A percentile compares a stretch with the other conserved stretches of the same genome.
phyloP scores from a whole-genome alignment of 1,140 invertebrate species.

The Drosophila tropicalis region DNA sequence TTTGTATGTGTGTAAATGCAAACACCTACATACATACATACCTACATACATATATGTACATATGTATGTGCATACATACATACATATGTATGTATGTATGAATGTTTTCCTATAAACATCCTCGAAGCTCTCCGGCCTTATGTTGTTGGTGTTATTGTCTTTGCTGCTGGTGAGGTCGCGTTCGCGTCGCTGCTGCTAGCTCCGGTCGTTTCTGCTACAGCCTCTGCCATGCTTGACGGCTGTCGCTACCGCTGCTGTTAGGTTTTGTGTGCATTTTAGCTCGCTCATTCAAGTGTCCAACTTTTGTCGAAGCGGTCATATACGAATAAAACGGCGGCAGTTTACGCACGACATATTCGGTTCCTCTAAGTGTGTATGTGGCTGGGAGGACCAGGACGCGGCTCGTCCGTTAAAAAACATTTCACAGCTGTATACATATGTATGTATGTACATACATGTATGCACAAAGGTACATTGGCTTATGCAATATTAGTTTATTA shows the following conservation, averaged over 20 bases:
- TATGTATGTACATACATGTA: not conserved
- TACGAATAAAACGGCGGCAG: constrained; percentile 68
- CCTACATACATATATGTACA: too few relatives aligned
- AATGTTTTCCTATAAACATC: constrained; percentile 68
- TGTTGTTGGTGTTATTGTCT: constrained; percentile 56
- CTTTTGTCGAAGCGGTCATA: constrained; percentile 82
- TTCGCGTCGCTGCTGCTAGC: constrained; percentile 50
- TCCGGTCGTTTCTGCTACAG: constrained; percentile 29
- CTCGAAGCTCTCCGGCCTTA: constrained; percentile 60
- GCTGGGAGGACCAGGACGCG: constrained; percentile 17
- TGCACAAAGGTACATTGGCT: not conserved
- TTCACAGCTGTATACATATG: constrained; percentile 17
- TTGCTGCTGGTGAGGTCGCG: constrained; percentile 36
- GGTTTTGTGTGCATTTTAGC: constrained; percentile 73
- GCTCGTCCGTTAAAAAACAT: constrained; percentile 35
- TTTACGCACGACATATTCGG: constrained; percentile 38
- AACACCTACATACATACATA: too few relatives aligned
- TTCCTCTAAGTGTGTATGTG: constrained; percentile 30
- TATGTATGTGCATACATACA: constrained; percentile 14
- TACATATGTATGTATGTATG: constrained; percentile 3
- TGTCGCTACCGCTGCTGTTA: constrained; percentile 53
- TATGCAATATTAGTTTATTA: not conserved
- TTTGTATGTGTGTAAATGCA: too few relatives aligned
- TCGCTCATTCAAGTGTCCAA: constrained; percentile 83
- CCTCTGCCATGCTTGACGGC: constrained; percentile 36